Percentiles rank a stretch among this genome's conserved stretches.
Conservation (phyloP, 2,888 invertebrate genomes). For the Trichacis sp. region DNA sequence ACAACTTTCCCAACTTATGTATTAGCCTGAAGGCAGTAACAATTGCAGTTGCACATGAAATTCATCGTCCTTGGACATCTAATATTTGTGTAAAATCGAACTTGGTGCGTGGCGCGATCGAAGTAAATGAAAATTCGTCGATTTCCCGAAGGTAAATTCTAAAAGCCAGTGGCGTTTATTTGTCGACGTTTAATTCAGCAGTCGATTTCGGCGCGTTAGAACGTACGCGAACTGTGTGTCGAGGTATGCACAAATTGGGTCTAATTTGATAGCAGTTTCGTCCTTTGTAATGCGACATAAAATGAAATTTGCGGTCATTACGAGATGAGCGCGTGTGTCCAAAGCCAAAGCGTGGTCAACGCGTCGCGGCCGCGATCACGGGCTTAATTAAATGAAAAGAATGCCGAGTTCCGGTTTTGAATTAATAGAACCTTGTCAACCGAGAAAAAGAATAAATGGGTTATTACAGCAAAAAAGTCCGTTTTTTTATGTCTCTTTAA, state of each 20-base stretch:
- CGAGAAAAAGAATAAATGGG: too few relatives aligned
- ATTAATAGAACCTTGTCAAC: slow-evolving; percentile 14
- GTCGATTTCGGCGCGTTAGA: slow-evolving; percentile 28
- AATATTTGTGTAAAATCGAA: too few relatives aligned
- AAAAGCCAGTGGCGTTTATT: slow-evolving; percentile 16
- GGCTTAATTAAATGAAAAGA: slow-evolving; percentile 53
- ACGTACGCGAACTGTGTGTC: slow-evolving; percentile 18
- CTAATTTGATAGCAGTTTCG: slow-evolving; percentile 47
- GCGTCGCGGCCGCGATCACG: slow-evolving; percentile 47
- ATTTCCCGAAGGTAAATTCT: too few relatives aligned
- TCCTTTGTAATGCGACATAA: slow-evolving; percentile 51
- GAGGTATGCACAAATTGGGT: slow-evolving; percentile 42
- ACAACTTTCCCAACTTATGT: too few relatives aligned
- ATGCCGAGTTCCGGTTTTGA: slow-evolving; percentile 4
- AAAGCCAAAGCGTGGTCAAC: slow-evolving; percentile 38
- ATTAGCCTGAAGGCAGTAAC: too few relatives aligned
- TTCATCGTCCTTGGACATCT: too few relatives aligned
- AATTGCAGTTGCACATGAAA: too few relatives aligned
- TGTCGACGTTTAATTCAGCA: slow-evolving; percentile 43
- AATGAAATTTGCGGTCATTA: slow-evolving; percentile 51
- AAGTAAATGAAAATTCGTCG: too few relatives aligned
- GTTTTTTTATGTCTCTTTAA: too few relatives aligned
- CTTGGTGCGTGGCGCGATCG: too few relatives aligned
- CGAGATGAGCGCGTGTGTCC: slow-evolving; percentile 34
- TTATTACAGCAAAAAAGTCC: too few relatives aligned